These are phyloP conservation scores for Protobothrops flavoviridis DNA, from an alignment of 2,113 vertebrate genomes.

Conservation along the genomic window DNA sequence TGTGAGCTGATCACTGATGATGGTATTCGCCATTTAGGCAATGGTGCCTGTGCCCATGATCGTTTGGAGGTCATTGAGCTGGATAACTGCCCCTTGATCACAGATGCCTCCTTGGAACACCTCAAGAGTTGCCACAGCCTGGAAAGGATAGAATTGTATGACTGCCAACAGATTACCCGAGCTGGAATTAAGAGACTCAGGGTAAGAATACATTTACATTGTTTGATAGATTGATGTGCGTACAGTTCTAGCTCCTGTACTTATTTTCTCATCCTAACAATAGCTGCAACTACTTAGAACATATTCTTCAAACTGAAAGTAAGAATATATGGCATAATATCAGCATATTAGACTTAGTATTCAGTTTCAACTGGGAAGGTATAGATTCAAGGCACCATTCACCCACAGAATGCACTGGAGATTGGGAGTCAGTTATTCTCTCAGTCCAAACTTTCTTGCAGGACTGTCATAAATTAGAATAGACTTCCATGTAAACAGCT, in stretches of 20 bases:
- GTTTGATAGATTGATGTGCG: neutral
- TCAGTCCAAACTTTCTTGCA: neutral
- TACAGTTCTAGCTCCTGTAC: neutral
- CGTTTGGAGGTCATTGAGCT: constrained; percentile 95
- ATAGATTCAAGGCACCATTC: neutral
- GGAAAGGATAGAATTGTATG: constrained; percentile 96
- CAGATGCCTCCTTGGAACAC: constrained; percentile 96
- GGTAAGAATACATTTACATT: constrained; percentile 69
- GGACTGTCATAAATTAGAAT: neutral
- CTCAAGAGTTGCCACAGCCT: constrained; percentile 96
- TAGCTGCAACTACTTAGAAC: neutral
- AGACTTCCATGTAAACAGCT: neutral
- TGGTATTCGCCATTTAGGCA: constrained; percentile 93
- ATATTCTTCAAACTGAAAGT: neutral
- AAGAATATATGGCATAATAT: neutral
- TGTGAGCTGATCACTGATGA: constrained; percentile 99
- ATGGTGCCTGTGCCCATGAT: constrained; percentile 94
- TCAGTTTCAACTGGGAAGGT: neutral
- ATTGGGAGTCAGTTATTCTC: neutral
- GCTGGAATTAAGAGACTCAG: constrained; percentile 98
- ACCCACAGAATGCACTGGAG: neutral
- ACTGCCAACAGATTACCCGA: constrained; percentile 97
- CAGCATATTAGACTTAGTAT: neutral
- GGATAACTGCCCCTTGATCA: constrained; percentile 98
- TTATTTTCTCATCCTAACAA: neutral